phyloP scores from a whole-genome alignment of 2,113 vertebrate species.

The Taurulus bubalis region DNA sequence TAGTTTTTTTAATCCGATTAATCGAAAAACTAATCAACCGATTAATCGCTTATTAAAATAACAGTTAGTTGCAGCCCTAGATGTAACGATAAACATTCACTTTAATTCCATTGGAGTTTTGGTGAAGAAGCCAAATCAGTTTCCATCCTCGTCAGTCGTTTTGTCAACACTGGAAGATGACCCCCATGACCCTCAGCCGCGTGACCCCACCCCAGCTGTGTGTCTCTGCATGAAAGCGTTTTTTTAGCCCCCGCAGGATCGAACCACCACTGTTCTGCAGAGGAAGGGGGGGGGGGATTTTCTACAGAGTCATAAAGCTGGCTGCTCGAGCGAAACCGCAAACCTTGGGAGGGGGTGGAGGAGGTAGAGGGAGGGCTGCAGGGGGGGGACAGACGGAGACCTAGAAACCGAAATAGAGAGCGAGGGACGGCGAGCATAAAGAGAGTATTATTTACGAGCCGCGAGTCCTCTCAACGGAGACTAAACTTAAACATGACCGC shows the following conservation, averaged over 20 bases:
- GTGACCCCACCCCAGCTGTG: conserved; percentile 29
- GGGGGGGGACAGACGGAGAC: conserved; percentile 31
- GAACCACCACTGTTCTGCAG: conserved; percentile 35
- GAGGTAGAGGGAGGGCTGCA: not conserved
- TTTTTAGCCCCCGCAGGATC: conserved; percentile 62
- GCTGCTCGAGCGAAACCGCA: conserved; percentile 44
- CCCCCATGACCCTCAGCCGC: no score
- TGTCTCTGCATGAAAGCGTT: conserved; percentile 42
- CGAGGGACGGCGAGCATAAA: conserved; percentile 38
- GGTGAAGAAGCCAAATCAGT: no score
- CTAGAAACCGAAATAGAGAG: conserved; percentile 38
- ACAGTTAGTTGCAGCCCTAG: no score
- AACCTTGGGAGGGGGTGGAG: conserved; percentile 5
- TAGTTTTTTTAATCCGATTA: no score
- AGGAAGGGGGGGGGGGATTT: conserved; percentile 62
- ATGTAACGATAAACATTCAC: no score
- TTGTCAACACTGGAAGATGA: no score
- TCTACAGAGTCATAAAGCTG: conserved; percentile 48
- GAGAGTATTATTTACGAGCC: conserved; percentile 53
- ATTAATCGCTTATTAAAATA: no score
- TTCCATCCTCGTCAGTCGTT: no score
- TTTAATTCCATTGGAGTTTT: no score
- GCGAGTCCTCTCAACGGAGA: conserved; percentile 40
- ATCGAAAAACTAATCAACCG: no score
- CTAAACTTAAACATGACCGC: conserved; percentile 63